These are phyloP conservation scores for Pygoscelis adeliae DNA, from an alignment of 2,113 vertebrate genomes.

Conservation along the genomic window DNA sequence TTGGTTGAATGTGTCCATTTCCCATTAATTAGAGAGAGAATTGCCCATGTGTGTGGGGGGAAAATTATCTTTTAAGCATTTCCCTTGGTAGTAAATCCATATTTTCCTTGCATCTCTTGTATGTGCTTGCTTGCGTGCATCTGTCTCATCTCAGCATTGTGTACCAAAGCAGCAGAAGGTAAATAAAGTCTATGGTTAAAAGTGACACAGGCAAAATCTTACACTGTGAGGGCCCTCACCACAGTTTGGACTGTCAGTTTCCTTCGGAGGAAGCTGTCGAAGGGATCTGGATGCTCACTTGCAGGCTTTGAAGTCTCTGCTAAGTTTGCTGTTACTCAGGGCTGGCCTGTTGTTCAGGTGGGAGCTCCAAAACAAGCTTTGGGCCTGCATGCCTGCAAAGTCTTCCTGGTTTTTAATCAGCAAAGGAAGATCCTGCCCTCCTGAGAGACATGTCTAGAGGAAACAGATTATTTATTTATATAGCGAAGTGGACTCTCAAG, in stretches of 20 bases:
- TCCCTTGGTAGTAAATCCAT: neutral
- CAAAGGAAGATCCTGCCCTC: neutral
- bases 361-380: neutral
- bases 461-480: conserved; percentile 5
- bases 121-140: neutral
- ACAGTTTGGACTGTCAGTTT: accelerated
- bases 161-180: neutral
- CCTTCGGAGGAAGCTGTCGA: neutral
- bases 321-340: neutral
- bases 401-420: neutral
- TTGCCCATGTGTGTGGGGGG: neutral
- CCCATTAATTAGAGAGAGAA: neutral
- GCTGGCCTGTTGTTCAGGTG: neutral
- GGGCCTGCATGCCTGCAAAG: neutral
- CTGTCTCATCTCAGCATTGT: neutral
- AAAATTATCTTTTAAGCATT: neutral
- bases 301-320: neutral
- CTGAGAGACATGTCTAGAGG: neutral
- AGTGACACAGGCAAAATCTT: neutral
- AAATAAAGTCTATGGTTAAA: neutral
- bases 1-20: neutral
- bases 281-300: neutral
- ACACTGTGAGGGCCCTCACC: accelerated
- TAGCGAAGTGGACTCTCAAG: neutral
- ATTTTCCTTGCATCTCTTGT: neutral